Base-by-base conservation (phyloP, 2,113 vertebrate species). In the Montifringilla adamsi region DNA sequence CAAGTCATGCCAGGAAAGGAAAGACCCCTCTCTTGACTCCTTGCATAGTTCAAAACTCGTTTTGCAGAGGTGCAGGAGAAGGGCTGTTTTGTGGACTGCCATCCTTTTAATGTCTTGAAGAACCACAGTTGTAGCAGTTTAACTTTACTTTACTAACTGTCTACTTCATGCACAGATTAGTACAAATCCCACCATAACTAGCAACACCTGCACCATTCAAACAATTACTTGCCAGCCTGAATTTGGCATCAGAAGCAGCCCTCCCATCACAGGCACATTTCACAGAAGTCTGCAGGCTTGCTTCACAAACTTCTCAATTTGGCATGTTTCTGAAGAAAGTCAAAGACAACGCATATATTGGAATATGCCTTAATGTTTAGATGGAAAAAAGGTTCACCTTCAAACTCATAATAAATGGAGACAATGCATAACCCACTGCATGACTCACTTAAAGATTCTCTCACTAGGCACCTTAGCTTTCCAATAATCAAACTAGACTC, bases 341-440 rank as follows among this genome's bases (percentile, higher is more conserved):
- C 59, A 72, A 89, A 85, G 72, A 96, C 35, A 79, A 79, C 31
- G 62, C 70, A 60, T n/a, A 49, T 33, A 11, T 3, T 47, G 62
- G 66, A 91, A 43, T 31, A 72, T 3, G 55, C 43, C 59, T 80
- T 62, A 58, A 77, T 47, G 58, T 91, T 24, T 87, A 73, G 67
- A 80, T 39, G 59, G 67, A 83, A 87, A 88, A 87, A 87, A 90
- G 44, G 67, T 59, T 91, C 82, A 90, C 75, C 91, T 87, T 84
- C 87, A 87, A 94, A 79, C 72, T 85, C 16, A 0, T 44, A 93
- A 79, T 67, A 90, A 66, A 89, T 53, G 78, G 58, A 83, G 68
- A 94, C 24, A 88, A 63, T 49, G 69, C 70, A 83, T 59, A 93
- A 91, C 31, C 35, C 59, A 63, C 39, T 66, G 50, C 67, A 74